phyloP scores from a whole-genome alignment of 2,797 vertebrate species.

The Pogonophryne albipinna region DNA sequence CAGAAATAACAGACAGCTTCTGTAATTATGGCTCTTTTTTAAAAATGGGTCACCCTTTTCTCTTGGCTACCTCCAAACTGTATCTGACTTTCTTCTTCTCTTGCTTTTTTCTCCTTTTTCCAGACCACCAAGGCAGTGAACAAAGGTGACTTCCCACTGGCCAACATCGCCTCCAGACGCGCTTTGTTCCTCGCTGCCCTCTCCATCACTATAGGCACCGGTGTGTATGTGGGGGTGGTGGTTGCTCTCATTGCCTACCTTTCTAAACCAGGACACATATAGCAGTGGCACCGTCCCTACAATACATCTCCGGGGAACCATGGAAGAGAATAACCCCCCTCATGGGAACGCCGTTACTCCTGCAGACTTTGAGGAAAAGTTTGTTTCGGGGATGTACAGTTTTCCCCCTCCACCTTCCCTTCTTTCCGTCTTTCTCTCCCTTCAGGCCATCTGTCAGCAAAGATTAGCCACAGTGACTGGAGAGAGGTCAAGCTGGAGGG shows the following conservation, averaged over 20 bases:
- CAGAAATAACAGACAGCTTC: slow-evolving; percentile 53
- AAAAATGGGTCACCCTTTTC: slow-evolving; percentile 46
- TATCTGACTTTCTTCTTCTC: slow-evolving; percentile 41
- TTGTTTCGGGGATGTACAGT: slow-evolving; percentile 67
- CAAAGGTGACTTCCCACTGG: slow-evolving; percentile 96
- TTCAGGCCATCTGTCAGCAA: slow-evolving; percentile 64
- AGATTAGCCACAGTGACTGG: slow-evolving; percentile 69
- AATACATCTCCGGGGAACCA: slow-evolving; percentile 43
- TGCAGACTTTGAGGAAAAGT: slow-evolving; percentile 61
- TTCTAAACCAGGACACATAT: slow-evolving; percentile 95
- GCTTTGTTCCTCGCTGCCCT: slow-evolving; percentile 96
- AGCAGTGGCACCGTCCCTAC: slow-evolving; percentile 69
- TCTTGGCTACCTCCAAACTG: slow-evolving; percentile 27
- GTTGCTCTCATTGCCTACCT: slow-evolving; percentile 97
- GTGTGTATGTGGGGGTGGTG: slow-evolving; percentile 95
- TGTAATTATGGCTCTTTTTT: slow-evolving; percentile 54
- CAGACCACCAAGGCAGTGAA: slow-evolving; percentile 98
- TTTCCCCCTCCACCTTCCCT: slow-evolving; percentile 52
- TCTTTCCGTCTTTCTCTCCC: slow-evolving; percentile 60
- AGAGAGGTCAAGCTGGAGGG: slow-evolving; percentile 61
- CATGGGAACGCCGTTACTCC: slow-evolving; percentile 48
- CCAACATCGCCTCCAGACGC: slow-evolving; percentile 93
- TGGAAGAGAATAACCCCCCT: slow-evolving; percentile 49
- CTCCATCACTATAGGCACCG: slow-evolving; percentile 96
- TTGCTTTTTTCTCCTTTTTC: slow-evolving; percentile 43